Evolutionary conservation across 2,888 invertebrate genomes (phyloP).

Genomic region (Boloria selene): DNA sequence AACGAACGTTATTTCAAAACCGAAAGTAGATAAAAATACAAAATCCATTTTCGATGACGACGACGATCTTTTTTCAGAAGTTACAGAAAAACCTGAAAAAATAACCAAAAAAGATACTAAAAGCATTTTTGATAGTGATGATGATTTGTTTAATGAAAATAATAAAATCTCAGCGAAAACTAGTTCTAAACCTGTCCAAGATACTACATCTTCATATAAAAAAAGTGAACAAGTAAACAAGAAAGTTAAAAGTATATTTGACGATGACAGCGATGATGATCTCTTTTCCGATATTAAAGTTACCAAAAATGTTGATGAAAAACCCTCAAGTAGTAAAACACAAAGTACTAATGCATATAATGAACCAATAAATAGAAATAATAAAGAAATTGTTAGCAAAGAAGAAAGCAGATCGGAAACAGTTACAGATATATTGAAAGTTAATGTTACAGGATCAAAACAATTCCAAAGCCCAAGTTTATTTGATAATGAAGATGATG

Average conservation of each 20-base stretch:
- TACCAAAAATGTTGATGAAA: constrained; percentile 16
- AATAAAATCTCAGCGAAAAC: not conserved
- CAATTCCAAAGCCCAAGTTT: constrained; percentile 41
- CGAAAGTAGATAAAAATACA: constrained; percentile 42
- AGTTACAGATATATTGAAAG: constrained; percentile 17
- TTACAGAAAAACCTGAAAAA: constrained; percentile 44
- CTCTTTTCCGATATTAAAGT: constrained; percentile 48
- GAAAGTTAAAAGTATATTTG: constrained; percentile 51
- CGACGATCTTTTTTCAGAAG: constrained; percentile 64
- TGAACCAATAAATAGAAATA: constrained; percentile 4
- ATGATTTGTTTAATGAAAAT: constrained; percentile 50
- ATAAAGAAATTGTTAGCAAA: constrained; percentile 18
- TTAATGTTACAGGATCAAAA: constrained; percentile 26
- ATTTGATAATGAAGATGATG: constrained; percentile 56
- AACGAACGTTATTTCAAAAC: constrained; percentile 51
- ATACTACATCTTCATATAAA: not conserved
- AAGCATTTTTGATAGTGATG: constrained; percentile 57
- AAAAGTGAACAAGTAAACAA: constrained; percentile 7
- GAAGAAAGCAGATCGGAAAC: constrained; percentile 21
- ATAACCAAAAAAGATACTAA: constrained; percentile 37
- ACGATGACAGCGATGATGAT: constrained; percentile 57
- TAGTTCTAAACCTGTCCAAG: not conserved
- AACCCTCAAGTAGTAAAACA: not conserved
- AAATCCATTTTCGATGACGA: constrained; percentile 69
- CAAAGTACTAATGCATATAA: constrained; percentile 2